Conservation (phyloP, 2,888 invertebrate genomes). For the Drosophila subsilvestris region DNA sequence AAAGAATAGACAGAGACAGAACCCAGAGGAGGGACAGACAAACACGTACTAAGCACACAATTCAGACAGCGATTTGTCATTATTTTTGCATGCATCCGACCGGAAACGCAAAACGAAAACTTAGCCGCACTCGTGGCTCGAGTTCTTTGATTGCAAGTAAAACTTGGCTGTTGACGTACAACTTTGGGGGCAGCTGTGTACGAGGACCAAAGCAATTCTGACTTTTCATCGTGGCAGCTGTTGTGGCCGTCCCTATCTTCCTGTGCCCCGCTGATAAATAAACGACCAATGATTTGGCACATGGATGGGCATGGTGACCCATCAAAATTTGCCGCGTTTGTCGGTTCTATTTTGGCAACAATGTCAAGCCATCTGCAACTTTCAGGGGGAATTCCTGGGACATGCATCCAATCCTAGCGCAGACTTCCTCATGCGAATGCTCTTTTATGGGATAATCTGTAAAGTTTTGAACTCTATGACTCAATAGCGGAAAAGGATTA, state of each 20-base stretch:
- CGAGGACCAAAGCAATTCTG: constrained; percentile 13
- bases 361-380: constrained; percentile 35
- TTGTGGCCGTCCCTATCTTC: background rate
- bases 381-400: background rate
- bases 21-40: constrained; percentile 15
- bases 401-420: background rate
- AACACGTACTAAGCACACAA: constrained; percentile 61
- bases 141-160: constrained; percentile 13
- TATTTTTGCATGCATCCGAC: constrained; percentile 55
- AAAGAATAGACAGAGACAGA: constrained; percentile 8
- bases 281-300: constrained; percentile 34
- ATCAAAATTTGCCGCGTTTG: constrained; percentile 17
- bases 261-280: constrained; percentile 25
- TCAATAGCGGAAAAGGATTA: background rate
- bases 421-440: background rate
- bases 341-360: constrained; percentile 24
- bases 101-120: constrained; percentile 42
- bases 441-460: background rate
- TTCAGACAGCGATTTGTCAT: constrained; percentile 63
- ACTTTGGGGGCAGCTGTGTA: constrained; percentile 22
- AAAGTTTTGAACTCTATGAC: background rate
- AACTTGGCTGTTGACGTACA: constrained; percentile 32
- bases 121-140: constrained; percentile 8
- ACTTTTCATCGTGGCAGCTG: constrained; percentile 41
- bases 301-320: constrained; percentile 13